A percentile compares a stretch with the other conserved stretches of the same genome.
These are phyloP conservation scores for Eriocheir sinensis DNA, from an alignment of 1,140 invertebrate genomes.

Conservation along the genomic window DNA sequence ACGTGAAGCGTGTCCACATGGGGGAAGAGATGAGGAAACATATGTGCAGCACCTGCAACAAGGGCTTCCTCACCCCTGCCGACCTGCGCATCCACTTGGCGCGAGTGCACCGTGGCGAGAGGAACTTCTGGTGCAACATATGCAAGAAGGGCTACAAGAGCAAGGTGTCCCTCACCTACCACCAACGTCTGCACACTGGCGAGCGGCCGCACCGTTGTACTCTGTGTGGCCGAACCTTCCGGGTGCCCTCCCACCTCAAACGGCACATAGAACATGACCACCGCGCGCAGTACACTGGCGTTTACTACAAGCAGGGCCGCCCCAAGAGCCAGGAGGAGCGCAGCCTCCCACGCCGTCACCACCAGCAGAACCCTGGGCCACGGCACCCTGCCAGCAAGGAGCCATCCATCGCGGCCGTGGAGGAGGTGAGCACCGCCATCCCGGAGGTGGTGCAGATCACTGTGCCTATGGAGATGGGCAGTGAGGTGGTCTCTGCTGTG, in stretches of 20 bases:
- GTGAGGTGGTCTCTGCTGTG: conserved; percentile 64
- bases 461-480: conserved; percentile 72
- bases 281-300: conserved; percentile 65
- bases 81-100: conserved; percentile 68
- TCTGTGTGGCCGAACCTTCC: conserved; percentile 70
- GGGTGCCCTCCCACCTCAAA: conserved; percentile 70
- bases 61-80: conserved; percentile 67
- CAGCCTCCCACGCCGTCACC: conserved; percentile 32
- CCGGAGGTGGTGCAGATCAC: conserved; percentile 72
- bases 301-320: conserved; percentile 68
- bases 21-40: conserved; percentile 67
- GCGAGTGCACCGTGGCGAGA: conserved; percentile 69
- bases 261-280: conserved; percentile 77
- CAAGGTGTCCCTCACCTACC: conserved; percentile 74
- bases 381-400: not conserved
- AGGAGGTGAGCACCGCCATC: conserved; percentile 11
- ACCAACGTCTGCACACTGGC: conserved; percentile 74
- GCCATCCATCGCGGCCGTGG: not conserved
- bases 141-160: conserved; percentile 77
- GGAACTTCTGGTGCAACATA: conserved; percentile 73
- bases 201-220: conserved; percentile 73
- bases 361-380: not conserved
- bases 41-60: conserved; percentile 58
- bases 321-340: conserved; percentile 67
- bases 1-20: conserved; percentile 72